Base-by-base conservation (phyloP, 2,113 vertebrate species). In the Ploceus nigricollis region DNA sequence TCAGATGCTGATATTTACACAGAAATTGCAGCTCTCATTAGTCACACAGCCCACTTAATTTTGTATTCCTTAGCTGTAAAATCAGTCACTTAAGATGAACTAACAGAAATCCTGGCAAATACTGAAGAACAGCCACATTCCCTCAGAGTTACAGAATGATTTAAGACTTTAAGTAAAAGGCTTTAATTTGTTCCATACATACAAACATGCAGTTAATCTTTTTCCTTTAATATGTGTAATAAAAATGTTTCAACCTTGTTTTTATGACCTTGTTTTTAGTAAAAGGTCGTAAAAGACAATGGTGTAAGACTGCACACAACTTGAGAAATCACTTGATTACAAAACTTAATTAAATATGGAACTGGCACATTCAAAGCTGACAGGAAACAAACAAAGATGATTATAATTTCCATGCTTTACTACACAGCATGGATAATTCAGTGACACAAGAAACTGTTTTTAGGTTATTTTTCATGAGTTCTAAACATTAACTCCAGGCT, bases 271-370 rank as follows among this genome's bases (percentile, higher is more conserved):
- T 87, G 92, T 66, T 94, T 92, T 94, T 30, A 93, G 51, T 79
- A 71, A 66, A 66, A 94, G 60, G 90, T 87, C 68, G 12, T 56
- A 68, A 81, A 53, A 93, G 71, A 93, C 92, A 87, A 63, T 86
- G 88, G 88, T 68, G 85, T 63, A 94, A 96, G 92, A 68, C 88
- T 56, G 69, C 42, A 71, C 19, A 40, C 83, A 87, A 71, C 89
- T 93, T 96, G 68, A 93, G 92, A 96, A 95, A 95, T 96, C 90
- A 71, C 64, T 94, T 57, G 58, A 85, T 96, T 95, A 93, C 94
- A 96, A 93, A 94, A 96, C 90, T 73, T 83, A 73, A 90, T 96
- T 96, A 97, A 94, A 89, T 51, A 91, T 93, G 92, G 79, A 95
- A 78, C 60, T 68, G 79, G 82, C 79, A 92, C 90, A 93, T n/a